These are phyloP conservation scores for Ascaphus truei DNA, from an alignment of 2,113 vertebrate species.

Conservation along the genomic window DNA sequence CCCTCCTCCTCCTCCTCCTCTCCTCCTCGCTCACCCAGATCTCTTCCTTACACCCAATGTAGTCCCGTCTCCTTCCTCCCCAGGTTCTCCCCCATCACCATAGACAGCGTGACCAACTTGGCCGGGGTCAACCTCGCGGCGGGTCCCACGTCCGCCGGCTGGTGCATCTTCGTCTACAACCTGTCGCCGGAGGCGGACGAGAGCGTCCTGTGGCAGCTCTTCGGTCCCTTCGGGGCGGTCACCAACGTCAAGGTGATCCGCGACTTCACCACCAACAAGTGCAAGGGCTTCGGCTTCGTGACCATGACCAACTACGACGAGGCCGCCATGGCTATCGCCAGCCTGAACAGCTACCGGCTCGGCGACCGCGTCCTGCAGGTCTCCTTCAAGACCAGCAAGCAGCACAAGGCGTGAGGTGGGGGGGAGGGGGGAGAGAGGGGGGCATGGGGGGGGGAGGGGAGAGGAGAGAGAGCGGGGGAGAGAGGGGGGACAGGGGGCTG, in stretches of 20 bases:
- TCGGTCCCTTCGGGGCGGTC: slow-evolving; percentile 92
- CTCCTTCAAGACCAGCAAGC: slow-evolving; percentile 98
- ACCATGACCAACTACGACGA: slow-evolving; percentile 99
- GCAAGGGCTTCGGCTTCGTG: slow-evolving; percentile 95
- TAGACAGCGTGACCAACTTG: slow-evolving; percentile 85
- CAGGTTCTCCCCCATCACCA: slow-evolving; percentile 86
- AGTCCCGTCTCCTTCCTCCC: slow-evolving; percentile 79
- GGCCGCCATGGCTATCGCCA: slow-evolving; percentile 94
- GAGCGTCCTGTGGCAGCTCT: slow-evolving; percentile 97
- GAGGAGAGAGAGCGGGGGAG: not conserved
- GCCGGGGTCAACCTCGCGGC: slow-evolving; percentile 79
- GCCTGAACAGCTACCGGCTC: slow-evolving; percentile 91
- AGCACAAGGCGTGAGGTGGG: slow-evolving; percentile 87
- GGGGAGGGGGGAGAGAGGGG: too few relatives aligned
- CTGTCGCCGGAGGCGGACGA: slow-evolving; percentile 90
- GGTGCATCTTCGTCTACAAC: slow-evolving; percentile 99
- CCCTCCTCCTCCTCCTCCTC: not conserved
- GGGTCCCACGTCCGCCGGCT: slow-evolving; percentile 67
- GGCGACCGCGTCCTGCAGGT: slow-evolving; percentile 94
- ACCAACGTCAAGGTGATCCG: slow-evolving; percentile 97
- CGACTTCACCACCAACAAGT: slow-evolving; percentile 96
- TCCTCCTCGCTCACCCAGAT: not conserved
- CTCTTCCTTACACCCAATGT: slow-evolving; percentile 74
- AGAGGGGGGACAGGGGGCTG: slow-evolving; percentile 47
- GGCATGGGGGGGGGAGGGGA: not conserved